A percentile compares a stretch with the other conserved stretches of the same genome.
Conservation (phyloP, 1,140 invertebrate species). For the Drosophila paulistorum region DNA sequence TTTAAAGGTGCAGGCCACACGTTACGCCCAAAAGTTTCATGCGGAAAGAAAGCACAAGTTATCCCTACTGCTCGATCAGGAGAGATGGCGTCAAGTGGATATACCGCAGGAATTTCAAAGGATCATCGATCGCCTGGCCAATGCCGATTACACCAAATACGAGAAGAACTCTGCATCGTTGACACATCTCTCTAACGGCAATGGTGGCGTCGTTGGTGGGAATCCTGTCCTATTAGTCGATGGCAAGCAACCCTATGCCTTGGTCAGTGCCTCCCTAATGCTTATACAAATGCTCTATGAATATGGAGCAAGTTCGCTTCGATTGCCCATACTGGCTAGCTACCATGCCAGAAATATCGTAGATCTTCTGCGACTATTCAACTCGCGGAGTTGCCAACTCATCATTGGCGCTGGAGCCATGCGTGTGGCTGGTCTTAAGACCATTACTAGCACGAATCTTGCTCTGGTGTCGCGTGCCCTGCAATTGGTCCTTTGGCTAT, state of each 20-base stretch:
- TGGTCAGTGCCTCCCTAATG: slow-evolving; percentile 93
- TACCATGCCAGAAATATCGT: slow-evolving; percentile 91
- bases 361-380: slow-evolving; percentile 95
- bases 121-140: slow-evolving; percentile 90
- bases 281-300: slow-evolving; percentile 94
- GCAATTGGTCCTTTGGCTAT: slow-evolving; percentile 90
- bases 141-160: slow-evolving; percentile 80
- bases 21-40: slow-evolving; percentile 96
- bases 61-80: slow-evolving; percentile 92
- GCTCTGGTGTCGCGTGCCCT: slow-evolving; percentile 95
- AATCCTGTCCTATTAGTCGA: slow-evolving; percentile 88
- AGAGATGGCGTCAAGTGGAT: slow-evolving; percentile 97
- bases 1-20: slow-evolving; percentile 94
- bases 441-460: slow-evolving; percentile 97
- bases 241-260: slow-evolving; percentile 91
- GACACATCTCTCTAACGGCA: slow-evolving; percentile 58
- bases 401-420: slow-evolving; percentile 98
- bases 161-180: slow-evolving; percentile 39
- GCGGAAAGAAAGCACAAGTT: slow-evolving; percentile 93
- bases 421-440: slow-evolving; percentile 96
- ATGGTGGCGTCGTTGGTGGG: slow-evolving; percentile 36
- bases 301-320: slow-evolving; percentile 92
- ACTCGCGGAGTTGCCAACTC: slow-evolving; percentile 96
- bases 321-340: slow-evolving; percentile 87
- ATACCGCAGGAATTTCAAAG: slow-evolving; percentile 94